Conservation (phyloP, 2,888 invertebrate genomes). For the Erpobdella octoculata region DNA sequence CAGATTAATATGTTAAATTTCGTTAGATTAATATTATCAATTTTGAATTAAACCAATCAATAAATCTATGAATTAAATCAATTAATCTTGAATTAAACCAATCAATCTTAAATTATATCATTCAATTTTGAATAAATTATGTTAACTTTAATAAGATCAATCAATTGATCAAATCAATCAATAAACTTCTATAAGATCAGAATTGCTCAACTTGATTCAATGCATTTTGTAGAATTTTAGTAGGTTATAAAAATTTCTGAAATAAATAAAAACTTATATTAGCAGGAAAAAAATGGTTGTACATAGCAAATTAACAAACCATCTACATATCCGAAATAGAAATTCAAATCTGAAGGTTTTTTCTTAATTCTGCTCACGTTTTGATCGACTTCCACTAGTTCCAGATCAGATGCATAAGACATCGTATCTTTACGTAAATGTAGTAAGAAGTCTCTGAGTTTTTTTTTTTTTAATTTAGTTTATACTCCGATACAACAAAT, state of each 20-base stretch:
- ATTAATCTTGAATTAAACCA: too few relatives aligned
- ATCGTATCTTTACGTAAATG: neutral
- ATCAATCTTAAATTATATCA: too few relatives aligned
- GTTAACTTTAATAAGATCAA: too few relatives aligned
- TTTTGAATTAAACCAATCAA: neutral
- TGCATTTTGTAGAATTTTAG: too few relatives aligned
- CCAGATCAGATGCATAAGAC: neutral
- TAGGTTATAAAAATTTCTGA: neutral
- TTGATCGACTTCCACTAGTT: neutral
- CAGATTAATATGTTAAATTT: neutral
- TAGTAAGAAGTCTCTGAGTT: neutral
- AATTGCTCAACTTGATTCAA: too few relatives aligned
- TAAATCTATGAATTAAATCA: too few relatives aligned
- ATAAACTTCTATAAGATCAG: too few relatives aligned
- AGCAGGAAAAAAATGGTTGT: neutral
- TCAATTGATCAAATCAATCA: too few relatives aligned
- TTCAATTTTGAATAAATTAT: too few relatives aligned
- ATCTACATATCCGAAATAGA: neutral
- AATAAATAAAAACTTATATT: too few relatives aligned
- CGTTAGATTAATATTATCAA: neutral
- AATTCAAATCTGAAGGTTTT: neutral
- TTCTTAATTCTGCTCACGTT: neutral
- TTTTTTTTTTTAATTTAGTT: too few relatives aligned
- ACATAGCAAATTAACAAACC: neutral
- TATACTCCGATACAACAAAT: too few relatives aligned